Base-by-base conservation (phyloP, 2,888 invertebrate genomes). In the Rapana venosa region DNA sequence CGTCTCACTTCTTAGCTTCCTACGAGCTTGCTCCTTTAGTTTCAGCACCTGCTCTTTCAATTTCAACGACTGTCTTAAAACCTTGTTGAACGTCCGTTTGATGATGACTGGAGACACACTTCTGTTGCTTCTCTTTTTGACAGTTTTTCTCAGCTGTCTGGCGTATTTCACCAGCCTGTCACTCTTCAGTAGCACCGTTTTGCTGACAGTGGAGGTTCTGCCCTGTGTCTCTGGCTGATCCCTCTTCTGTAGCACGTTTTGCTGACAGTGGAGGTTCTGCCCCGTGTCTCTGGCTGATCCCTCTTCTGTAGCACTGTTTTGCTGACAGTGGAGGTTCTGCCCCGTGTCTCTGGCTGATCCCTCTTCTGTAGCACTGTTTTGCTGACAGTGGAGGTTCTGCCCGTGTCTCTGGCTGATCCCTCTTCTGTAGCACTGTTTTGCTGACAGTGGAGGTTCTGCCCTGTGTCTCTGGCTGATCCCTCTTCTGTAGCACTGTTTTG, bases 81-180 rank as follows among this genome's bases (percentile, higher is more conserved):
- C 26, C 47, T 83, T 83, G 22, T 47, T 83, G 36, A 22, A 47
- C 36, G 81, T 83, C 15, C 0, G 22, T 83, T 47, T 47, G 0
- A 83, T 47, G 26, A 15, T 2, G 1, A 36, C 13, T 11, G 0
- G 81, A 83, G 81, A 11, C 26, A 83, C 81, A 26, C 47, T 83
- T 47, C 81, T 83, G 81, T 47, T 47, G 47, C 15, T 30, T 15
- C 47, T 83, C 36, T 83, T 83, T 47, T 83, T 83, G 47, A 83
- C 8, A 26, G 30, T 26, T 47, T 47, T 13, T 26, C 0, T 83
- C 30, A 26, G 15, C 20, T 17, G 47, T 8, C 15, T 30, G 32
- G 77, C 32, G 32, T 32, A 35, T 26, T 79, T 20, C 13, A 8
- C 32, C 32, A 79, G 77, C 32, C 26, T 79, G 13, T 79, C 6